phyloP scores from a whole-genome alignment of 2,797 vertebrate genomes.

The Poliocrania exsul region DNA sequence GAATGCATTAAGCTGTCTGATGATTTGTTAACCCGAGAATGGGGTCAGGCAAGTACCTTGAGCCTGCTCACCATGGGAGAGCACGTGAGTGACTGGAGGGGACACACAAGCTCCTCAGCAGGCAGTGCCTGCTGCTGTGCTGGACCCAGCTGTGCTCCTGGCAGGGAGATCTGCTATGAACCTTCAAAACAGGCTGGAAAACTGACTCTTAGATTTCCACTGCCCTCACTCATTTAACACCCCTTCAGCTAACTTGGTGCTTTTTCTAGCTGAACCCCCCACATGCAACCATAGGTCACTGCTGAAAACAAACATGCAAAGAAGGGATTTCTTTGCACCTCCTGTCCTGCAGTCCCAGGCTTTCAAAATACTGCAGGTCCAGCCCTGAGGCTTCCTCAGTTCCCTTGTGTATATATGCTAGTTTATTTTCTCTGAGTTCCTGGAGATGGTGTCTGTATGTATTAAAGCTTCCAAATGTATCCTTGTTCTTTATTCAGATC shows the following conservation, averaged over 20 bases:
- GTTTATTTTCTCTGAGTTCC: neutral
- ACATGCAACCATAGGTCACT: neutral
- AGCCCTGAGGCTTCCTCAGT: neutral
- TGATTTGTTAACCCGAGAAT: neutral
- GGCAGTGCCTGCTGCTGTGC: neutral
- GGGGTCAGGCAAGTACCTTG: neutral
- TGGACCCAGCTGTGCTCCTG: neutral
- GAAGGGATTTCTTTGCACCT: neutral
- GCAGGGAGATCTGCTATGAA: neutral
- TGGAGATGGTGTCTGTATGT: fast-evolving
- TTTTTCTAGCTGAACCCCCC: neutral
- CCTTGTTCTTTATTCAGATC: neutral
- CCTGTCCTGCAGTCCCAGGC: neutral
- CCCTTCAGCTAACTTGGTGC: neutral
- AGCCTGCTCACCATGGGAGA: fast-evolving
- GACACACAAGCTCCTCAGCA: neutral
- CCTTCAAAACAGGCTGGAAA: neutral
- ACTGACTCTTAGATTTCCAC: neutral
- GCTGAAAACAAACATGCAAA: neutral
- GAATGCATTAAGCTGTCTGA: neutral
- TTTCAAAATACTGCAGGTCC: neutral
- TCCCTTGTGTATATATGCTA: neutral
- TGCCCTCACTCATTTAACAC: neutral
- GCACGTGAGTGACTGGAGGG: fast-evolving
- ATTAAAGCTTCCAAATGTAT: neutral